Evolutionary conservation across 2,113 vertebrate species (phyloP).

Genomic region (Mirza zaza): DNA sequence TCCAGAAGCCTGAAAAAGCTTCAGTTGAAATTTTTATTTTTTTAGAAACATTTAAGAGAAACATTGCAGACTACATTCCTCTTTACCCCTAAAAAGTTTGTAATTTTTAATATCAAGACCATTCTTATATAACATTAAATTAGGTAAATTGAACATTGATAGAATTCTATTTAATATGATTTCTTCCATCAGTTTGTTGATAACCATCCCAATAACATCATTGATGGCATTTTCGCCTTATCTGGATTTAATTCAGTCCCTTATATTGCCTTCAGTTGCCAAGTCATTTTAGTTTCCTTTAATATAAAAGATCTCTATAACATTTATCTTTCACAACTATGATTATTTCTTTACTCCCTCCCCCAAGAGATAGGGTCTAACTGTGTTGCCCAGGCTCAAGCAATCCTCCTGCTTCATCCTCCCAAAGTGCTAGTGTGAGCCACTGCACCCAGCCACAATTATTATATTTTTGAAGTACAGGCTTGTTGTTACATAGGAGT

Average conservation of each 20-base stretch:
- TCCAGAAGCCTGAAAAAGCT: background rate
- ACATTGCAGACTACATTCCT: background rate
- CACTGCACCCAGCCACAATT: too few species aligned
- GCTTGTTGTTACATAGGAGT: background rate
- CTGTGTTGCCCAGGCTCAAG: too few species aligned
- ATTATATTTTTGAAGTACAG: background rate
- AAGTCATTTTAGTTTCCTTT: background rate
- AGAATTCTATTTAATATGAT: background rate
- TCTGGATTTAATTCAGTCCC: background rate
- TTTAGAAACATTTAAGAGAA: background rate
- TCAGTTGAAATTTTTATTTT: background rate
- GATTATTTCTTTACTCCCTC: too few species aligned
- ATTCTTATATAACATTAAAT: background rate
- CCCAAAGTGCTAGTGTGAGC: too few species aligned
- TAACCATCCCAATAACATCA: background rate
- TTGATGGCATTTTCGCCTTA: background rate
- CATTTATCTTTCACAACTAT: background rate
- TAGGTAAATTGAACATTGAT: background rate
- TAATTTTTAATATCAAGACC: background rate
- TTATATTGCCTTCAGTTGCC: background rate
- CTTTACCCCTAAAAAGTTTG: background rate
- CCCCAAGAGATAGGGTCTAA: too few species aligned
- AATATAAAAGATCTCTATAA: background rate
- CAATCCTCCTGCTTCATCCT: too few species aligned
- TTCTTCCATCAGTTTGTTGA: background rate